Base-by-base conservation (phyloP, 1,140 invertebrate genomes). In the Rhizoglyphus robini region DNA sequence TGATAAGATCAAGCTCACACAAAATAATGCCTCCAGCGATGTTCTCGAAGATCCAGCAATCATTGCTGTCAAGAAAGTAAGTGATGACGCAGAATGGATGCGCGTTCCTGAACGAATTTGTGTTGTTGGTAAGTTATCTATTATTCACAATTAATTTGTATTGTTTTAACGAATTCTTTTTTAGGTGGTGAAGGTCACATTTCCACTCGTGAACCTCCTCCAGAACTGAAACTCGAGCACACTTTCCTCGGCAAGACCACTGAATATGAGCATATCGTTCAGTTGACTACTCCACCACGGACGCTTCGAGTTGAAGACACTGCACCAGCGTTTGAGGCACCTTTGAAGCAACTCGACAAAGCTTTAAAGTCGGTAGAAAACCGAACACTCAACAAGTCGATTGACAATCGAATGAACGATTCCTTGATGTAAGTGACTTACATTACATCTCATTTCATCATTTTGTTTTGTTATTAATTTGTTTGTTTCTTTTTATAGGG, bases 81-180 rank as follows among this genome's bases (percentile, higher is more conserved):
- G 67, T 25, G 62, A 58, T 57, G 69, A 67, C 58, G 47, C 65
- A 15, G 36, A 48, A 31, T 83, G 87, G 68, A 93, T 92, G 89
- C 84, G 84, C 73, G 88, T 93, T 31, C 89, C 89, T n/a, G 88
- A 91, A 70, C 80, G 88, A 72, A 92, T 93, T 75, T 78, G 92
- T 68, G 87, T 91, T 60, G 80, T 84, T 70, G 89, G 82, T 83
- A 75, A 74, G 73, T 73, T 32, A 5, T 34, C 29, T 34, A 32
- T 49, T 59, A 32, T 41, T 25, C n/a, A 32, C 31, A 30, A 31
- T 41, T 30, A 36, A 3, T 20, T 46, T 46, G 13, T 67, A 38
- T 51, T 25, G 51, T 63, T 27, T 62, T 47, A n/a, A n/a, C 29
- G 36, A 63, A 23, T 69, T 54, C 25, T 63, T 62, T 63, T 60